Percentiles rank a stretch among this genome's conserved stretches.
Evolutionary conservation across 2,888 invertebrate species (phyloP).

Genomic region (Eledona agricola): DNA sequence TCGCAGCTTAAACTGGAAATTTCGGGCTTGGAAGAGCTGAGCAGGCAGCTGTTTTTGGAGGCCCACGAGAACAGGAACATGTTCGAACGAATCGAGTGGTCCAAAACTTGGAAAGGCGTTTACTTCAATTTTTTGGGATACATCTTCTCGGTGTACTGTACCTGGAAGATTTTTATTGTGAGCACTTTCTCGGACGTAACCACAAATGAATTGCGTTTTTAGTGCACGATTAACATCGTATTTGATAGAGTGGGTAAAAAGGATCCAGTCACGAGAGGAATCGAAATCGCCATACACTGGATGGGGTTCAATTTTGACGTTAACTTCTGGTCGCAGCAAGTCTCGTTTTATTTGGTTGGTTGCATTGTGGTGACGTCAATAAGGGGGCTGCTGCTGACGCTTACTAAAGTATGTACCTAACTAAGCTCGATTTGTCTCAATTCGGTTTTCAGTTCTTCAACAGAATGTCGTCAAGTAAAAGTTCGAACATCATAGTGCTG

Average conservation of each 20-base stretch:
- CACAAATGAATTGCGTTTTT: slow-evolving; percentile 49
- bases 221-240: slow-evolving; percentile 98
- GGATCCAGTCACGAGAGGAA: slow-evolving; percentile 95
- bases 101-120: slow-evolving; percentile 94
- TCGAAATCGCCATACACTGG: slow-evolving; percentile 97
- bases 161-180: slow-evolving; percentile 99
- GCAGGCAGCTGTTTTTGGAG: slow-evolving; percentile 95
- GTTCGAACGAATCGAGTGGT: slow-evolving; percentile 93
- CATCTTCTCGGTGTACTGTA: slow-evolving; percentile 97
- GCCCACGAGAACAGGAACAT: slow-evolving; percentile 91
- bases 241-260: slow-evolving; percentile 98
- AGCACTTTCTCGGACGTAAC: slow-evolving; percentile 60
- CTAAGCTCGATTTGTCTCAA: too few species aligned
- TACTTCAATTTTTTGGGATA: slow-evolving; percentile 99
- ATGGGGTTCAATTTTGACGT: slow-evolving; percentile 96
- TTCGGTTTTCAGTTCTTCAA: slow-evolving; percentile 90
- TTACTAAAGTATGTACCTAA: slow-evolving; percentile 87
- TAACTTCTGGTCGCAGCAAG: slow-evolving; percentile 99
- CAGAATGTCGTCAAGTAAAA: slow-evolving; percentile 98
- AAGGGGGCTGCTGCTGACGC: slow-evolving; percentile 90
- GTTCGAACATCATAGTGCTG: slow-evolving; percentile 96
- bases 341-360: slow-evolving; percentile 96
- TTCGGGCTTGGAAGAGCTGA: slow-evolving; percentile 87
- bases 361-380: slow-evolving; percentile 99
- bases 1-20: slow-evolving; percentile 86